Evolutionary conservation across 2,797 vertebrate genomes (phyloP).

Genomic region (Philypnodon macrostomus): DNA sequence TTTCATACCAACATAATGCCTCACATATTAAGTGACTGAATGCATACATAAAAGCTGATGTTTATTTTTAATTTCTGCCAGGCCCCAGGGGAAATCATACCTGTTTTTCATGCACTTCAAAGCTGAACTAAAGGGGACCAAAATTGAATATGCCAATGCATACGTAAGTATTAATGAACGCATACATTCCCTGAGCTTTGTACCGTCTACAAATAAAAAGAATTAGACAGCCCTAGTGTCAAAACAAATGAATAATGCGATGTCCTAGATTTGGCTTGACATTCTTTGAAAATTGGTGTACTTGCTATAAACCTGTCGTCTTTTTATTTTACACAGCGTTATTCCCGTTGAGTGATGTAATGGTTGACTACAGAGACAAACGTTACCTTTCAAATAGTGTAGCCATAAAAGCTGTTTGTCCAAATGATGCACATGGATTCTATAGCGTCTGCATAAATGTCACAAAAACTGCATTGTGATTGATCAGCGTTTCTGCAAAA

Average conservation of each 20-base stretch:
- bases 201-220: background rate
- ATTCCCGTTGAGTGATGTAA: too few species aligned
- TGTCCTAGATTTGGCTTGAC: too few species aligned
- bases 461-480: constrained; percentile 30
- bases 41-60: constrained; percentile 22
- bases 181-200: background rate
- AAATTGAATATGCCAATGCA: constrained; percentile 87
- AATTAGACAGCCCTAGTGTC: too few species aligned
- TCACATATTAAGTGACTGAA: constrained; percentile 7
- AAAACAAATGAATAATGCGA: too few species aligned
- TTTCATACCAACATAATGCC: constrained; percentile 1
- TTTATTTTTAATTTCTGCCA: constrained; percentile 57
- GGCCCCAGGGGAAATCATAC: constrained; percentile 95
- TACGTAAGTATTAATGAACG: constrained; percentile 85
- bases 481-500: constrained; percentile 33
- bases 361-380: too few species aligned
- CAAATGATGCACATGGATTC: constrained; percentile 9
- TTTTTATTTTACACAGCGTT: too few species aligned
- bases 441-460: constrained; percentile 43
- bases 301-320: too few species aligned
- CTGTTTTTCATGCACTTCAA: constrained; percentile 96
- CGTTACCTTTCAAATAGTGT: constrained; percentile 3
- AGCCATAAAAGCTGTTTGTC: constrained; percentile 42
- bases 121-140: constrained; percentile 87
- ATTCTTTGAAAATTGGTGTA: too few species aligned